Conservation (phyloP, 1,140 invertebrate genomes). For the Melitaea cinxia region DNA sequence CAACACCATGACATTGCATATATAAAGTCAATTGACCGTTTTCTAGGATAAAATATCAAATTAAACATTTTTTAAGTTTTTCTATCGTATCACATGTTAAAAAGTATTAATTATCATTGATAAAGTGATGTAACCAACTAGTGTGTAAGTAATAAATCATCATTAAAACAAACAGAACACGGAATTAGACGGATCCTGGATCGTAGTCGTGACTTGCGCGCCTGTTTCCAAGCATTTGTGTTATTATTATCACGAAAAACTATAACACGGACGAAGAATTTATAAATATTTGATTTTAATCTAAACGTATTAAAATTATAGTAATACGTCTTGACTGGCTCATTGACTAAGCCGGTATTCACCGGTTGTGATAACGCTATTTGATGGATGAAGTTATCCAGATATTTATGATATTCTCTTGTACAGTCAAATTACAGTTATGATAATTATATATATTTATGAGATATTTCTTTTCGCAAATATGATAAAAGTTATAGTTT, state of each 20-base stretch:
- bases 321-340: too few species aligned
- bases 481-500: too few species aligned
- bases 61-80: not conserved
- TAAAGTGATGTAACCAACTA: not conserved
- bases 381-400: too few species aligned
- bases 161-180: conserved; percentile 21
- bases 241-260: conserved; percentile 32
- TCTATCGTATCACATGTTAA: not conserved
- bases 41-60: too few species aligned
- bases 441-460: too few species aligned
- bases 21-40: too few species aligned
- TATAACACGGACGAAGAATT: conserved; percentile 24
- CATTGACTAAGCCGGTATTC: too few species aligned
- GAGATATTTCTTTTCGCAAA: too few species aligned
- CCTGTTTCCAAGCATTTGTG: conserved; percentile 30
- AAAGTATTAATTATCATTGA: not conserved
- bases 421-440: too few species aligned
- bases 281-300: conserved; percentile 24
- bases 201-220: conserved; percentile 38
- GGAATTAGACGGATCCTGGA: conserved; percentile 37
- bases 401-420: too few species aligned
- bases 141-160: conserved; percentile 15
- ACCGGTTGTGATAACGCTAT: too few species aligned
- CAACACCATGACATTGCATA: too few species aligned
- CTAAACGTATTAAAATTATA: not conserved